Conservation (phyloP, 2,797 vertebrate species). For the Myripristis murdjan region DNA sequence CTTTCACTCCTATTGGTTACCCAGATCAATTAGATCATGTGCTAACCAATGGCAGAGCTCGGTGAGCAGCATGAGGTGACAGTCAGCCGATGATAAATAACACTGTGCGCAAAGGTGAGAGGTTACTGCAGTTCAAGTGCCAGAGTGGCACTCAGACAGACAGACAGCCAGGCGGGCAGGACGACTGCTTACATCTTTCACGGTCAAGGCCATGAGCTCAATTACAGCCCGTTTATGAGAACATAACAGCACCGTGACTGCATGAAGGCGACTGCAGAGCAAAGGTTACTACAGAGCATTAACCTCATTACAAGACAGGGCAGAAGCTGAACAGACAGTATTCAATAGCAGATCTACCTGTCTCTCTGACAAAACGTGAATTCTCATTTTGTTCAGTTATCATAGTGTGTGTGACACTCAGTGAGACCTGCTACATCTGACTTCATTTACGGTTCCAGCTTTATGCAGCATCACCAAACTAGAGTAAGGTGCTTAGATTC, state of each 20-base stretch:
- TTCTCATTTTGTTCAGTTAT: conserved; percentile 1
- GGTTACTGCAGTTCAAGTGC: conserved; percentile 68
- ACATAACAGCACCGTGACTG: neutral
- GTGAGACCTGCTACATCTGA: neutral
- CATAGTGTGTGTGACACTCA: neutral
- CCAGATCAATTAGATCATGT: neutral
- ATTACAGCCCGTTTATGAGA: conserved; percentile 34
- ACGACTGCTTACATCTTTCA: conserved; percentile 26
- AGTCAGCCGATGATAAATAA: conserved; percentile 49
- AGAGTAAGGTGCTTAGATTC: neutral
- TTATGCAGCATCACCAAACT: neutral
- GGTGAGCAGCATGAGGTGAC: conserved; percentile 22
- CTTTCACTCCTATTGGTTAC: conserved; percentile 22
- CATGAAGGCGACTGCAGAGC: conserved; percentile 22
- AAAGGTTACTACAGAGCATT: conserved; percentile 41
- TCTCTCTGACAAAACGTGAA: neutral
- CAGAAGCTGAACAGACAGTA: neutral
- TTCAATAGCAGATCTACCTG: neutral
- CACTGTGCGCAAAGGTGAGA: conserved; percentile 14
- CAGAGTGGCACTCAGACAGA: conserved; percentile 33
- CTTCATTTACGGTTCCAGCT: too few species aligned
- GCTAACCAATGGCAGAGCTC: conserved; percentile 16
- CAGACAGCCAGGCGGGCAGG: neutral
- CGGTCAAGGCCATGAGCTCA: conserved; percentile 29
- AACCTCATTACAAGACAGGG: neutral